Base-by-base conservation (phyloP, 2,797 vertebrate genomes). In the Nannoperca australis region DNA sequence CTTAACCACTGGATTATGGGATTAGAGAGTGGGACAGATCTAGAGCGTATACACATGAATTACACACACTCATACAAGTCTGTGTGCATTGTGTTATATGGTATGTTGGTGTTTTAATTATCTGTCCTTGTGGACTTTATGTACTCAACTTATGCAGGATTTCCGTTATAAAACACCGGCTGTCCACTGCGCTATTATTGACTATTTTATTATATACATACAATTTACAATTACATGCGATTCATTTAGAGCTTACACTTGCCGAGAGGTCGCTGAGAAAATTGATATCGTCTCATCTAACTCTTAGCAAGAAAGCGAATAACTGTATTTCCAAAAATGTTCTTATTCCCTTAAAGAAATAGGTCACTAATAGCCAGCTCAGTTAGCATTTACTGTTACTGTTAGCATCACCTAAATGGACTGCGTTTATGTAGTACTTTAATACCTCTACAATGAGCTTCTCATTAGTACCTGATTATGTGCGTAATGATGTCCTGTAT, bases 1-100 rank as follows among this genome's bases (percentile, higher is more conserved):
- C 75, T 92, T 88, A 91, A 81, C 77, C 56, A 15, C 70, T 85
- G 88, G 89, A 92, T 94, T 94, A 93, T 80, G 36, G 73, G 93
- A 90, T 93, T 93, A 92, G 71, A 78, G 81, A 68, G 70, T 22
- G 76, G 78, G 76, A 73, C 85, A 86, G 86, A 90, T 91, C 90
- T 84, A 67, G 65, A 61, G 65, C 42, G 27, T 74, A 65, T 65
- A 74, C 60, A 81, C 76, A 79, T 38, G 17, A 30, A 69, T 42
- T 12, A 59, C 38, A 61, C 20, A 40, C 65, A 32, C 61, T 47
- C n/a, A 59, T 36, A 30, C 54, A 77, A 47, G 34, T 68, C 11
- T 62, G 11, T 73, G 51, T 49, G 38, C 44, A 8, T 68, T 64
- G 34, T 69, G 68, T 63, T 66, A 66, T 44, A 58, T 69, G 44